Percentiles rank a stretch among this genome's conserved stretches.
phyloP scores from a whole-genome alignment of 2,797 vertebrate genomes.

The Leucoraja ocellata region DNA sequence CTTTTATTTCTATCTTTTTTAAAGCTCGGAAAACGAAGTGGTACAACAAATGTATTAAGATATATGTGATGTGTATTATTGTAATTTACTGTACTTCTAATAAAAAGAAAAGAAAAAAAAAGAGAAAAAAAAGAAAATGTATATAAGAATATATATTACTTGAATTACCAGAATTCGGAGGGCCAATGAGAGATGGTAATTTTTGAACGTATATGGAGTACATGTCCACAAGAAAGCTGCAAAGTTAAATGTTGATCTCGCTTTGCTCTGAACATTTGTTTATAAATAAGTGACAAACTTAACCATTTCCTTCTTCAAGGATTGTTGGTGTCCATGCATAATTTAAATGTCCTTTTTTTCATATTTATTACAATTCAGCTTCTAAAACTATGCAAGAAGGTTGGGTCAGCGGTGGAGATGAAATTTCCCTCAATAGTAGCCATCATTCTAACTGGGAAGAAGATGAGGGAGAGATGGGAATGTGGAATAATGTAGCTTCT shows the following conservation, averaged over 20 bases:
- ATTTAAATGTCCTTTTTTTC: not conserved
- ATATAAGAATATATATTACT: not conserved
- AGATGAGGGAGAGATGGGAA: conserved; percentile 92
- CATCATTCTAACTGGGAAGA: conserved; percentile 73
- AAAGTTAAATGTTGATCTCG: not conserved
- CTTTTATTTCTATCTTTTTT: too few relatives aligned
- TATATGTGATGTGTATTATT: too few relatives aligned
- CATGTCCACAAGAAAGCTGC: not conserved
- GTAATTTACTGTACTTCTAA: too few relatives aligned
- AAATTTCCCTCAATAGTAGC: conserved; percentile 69
- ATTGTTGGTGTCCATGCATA: not conserved
- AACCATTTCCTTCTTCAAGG: not conserved
- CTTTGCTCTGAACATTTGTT: not conserved
- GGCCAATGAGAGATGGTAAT: not conserved
- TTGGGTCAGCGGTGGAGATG: conserved; percentile 87
- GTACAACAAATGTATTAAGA: too few relatives aligned
- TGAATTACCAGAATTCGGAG: not conserved
- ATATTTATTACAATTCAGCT: conserved; percentile 56
- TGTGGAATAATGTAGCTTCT: conserved; percentile 87
- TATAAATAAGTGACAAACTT: not conserved
- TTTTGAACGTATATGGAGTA: not conserved
- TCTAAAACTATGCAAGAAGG: conserved; percentile 98
- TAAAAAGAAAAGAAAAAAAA: too few relatives aligned
- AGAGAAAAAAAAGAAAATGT: too few relatives aligned
- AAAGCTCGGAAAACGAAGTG: too few relatives aligned